Conservation (phyloP, 2,888 invertebrate species). For the Argynnis bischoffii region DNA sequence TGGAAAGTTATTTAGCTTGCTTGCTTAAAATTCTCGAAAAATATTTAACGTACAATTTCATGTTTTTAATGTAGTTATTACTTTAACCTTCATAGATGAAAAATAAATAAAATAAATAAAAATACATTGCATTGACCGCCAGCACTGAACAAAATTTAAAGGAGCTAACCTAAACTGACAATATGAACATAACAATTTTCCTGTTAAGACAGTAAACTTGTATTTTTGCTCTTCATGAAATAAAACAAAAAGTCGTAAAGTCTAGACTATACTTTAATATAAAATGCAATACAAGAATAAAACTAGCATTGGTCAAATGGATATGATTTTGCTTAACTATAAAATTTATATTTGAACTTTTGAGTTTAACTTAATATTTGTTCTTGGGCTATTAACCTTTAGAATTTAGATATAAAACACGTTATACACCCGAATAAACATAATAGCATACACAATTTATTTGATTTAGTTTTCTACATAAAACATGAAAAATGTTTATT, state of each 20-base stretch:
- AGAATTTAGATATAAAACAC: too few species aligned
- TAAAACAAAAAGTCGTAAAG: constrained; percentile 7
- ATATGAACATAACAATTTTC: background rate
- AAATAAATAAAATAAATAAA: background rate
- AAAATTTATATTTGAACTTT: background rate
- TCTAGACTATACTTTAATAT: constrained; percentile 9
- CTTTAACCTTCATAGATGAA: too few species aligned
- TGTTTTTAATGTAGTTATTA: too few species aligned
- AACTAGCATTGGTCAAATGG: background rate
- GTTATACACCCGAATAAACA: too few species aligned
- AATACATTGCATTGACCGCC: background rate
- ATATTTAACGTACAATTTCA: too few species aligned
- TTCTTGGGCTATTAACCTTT: too few species aligned
- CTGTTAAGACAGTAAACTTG: background rate
- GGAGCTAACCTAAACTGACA: background rate
- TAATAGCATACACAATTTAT: too few species aligned
- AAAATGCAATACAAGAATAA: constrained; percentile 3
- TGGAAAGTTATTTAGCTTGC: too few species aligned
- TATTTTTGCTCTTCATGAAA: constrained; percentile 1
- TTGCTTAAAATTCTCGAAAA: too few species aligned
- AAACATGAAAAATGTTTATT: too few species aligned
- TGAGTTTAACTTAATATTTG: background rate
- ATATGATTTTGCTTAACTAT: background rate
- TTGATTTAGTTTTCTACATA: too few species aligned
- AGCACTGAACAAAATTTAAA: background rate